Conservation (phyloP, 2,113 vertebrate genomes). For the Tetrax tetrax region DNA sequence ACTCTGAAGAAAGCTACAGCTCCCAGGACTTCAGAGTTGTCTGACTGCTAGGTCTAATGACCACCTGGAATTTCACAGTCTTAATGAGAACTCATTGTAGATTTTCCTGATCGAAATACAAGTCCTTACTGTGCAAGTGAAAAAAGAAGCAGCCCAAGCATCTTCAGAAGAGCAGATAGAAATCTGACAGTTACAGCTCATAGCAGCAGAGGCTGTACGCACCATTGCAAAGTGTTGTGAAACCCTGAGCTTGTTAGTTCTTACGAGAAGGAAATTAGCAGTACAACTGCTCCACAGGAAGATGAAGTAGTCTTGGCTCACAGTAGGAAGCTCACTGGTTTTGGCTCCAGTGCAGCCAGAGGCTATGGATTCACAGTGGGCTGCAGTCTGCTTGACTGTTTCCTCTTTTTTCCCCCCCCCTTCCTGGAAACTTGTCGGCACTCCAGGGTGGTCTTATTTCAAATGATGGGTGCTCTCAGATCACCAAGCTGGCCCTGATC, state of each 20-base stretch:
- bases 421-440: rapidly evolving
- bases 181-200: not conserved
- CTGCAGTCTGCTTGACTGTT: not conserved
- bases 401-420: not conserved
- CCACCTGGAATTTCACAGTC: not conserved
- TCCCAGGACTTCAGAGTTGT: not conserved
- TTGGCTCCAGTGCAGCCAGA: not conserved
- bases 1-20: not conserved
- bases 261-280: not conserved
- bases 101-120: not conserved
- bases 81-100: not conserved
- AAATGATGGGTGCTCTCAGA: not conserved
- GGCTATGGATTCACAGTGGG: not conserved
- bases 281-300: not conserved
- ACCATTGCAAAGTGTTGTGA: not conserved
- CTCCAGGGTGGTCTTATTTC: not conserved
- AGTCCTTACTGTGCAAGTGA: not conserved
- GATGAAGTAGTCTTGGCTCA: not conserved
- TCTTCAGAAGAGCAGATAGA: not conserved
- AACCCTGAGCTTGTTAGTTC: not conserved
- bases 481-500: not conserved
- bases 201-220: not conserved
- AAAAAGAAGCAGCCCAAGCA: not conserved
- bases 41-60: not conserved
- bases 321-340: rapidly evolving